phyloP scores from a whole-genome alignment of 2,113 vertebrate species.

The Brienomyrus brachyistius region DNA sequence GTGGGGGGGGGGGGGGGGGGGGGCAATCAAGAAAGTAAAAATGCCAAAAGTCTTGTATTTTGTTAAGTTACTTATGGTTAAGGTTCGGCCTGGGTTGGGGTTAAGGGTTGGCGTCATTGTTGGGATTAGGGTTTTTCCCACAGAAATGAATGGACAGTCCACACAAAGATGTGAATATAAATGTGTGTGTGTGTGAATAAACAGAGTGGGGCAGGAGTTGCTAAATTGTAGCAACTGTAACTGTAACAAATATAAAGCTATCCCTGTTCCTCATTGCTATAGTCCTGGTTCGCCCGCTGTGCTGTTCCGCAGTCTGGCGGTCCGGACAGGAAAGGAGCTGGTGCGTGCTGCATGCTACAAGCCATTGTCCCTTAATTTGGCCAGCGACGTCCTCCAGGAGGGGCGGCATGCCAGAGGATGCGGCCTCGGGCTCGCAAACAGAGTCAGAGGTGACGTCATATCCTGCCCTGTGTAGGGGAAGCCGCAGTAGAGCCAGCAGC shows the following conservation, averaged over 20 bases:
- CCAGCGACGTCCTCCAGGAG: background rate
- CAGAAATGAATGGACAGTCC: background rate
- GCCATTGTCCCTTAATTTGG: background rate
- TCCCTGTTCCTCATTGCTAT: background rate
- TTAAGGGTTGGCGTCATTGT: background rate
- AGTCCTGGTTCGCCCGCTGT: background rate
- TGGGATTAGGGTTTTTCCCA: background rate
- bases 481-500: background rate
- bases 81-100: background rate
- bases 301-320: background rate
- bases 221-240: background rate
- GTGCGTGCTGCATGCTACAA: background rate
- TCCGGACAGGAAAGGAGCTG: background rate
- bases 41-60: background rate
- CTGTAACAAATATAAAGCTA: background rate
- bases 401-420: background rate
- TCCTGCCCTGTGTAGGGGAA: background rate
- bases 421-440: background rate
- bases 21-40: background rate
- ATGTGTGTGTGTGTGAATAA: background rate
- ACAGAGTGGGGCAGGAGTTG: background rate
- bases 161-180: background rate
- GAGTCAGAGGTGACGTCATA: background rate
- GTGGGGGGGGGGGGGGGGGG: too few relatives aligned
- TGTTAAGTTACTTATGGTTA: background rate